These are phyloP conservation scores for Mustela erminea DNA, from an alignment of 2,797 vertebrate genomes.

Conservation along the genomic window DNA sequence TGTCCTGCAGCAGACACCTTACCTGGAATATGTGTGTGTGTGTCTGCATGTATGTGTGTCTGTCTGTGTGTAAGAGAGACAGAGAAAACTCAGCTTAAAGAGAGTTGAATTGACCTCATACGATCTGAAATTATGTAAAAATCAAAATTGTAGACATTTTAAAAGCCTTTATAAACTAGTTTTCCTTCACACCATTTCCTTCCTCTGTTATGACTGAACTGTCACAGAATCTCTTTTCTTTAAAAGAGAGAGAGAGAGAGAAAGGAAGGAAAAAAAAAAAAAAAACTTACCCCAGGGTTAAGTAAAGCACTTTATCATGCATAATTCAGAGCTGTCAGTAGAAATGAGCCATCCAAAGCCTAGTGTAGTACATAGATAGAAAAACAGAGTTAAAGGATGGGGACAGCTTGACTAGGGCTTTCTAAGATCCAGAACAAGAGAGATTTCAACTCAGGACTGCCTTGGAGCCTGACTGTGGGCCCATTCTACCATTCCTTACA, in stretches of 20 bases:
- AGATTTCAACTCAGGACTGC: slow-evolving; percentile 10
- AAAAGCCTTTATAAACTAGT: slow-evolving; percentile 83
- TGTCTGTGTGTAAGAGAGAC: background rate
- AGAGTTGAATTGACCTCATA: slow-evolving; percentile 72
- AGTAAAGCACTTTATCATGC: slow-evolving; percentile 87
- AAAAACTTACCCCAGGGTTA: slow-evolving; percentile 78
- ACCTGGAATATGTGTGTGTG: background rate
- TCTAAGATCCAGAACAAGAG: background rate
- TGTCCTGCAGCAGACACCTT: background rate
- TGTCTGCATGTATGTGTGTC: background rate
- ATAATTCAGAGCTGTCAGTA: slow-evolving; percentile 84
- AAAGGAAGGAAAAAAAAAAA: background rate
- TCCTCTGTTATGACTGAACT: slow-evolving; percentile 85
- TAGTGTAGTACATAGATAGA: background rate
- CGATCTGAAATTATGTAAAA: slow-evolving; percentile 83
- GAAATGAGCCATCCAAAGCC: slow-evolving; percentile 56
- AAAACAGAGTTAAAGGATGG: slow-evolving; percentile 40
- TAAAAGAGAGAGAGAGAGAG: background rate
- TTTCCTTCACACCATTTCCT: slow-evolving; percentile 83
- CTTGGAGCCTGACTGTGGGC: background rate
- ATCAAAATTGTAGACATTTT: slow-evolving; percentile 81
- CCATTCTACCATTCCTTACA: background rate
- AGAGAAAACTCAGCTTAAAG: slow-evolving; percentile 28
- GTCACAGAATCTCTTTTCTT: slow-evolving; percentile 75
- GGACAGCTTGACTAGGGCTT: background rate